phyloP scores from a whole-genome alignment of 2,113 vertebrate species.

The Prinia subflava region DNA sequence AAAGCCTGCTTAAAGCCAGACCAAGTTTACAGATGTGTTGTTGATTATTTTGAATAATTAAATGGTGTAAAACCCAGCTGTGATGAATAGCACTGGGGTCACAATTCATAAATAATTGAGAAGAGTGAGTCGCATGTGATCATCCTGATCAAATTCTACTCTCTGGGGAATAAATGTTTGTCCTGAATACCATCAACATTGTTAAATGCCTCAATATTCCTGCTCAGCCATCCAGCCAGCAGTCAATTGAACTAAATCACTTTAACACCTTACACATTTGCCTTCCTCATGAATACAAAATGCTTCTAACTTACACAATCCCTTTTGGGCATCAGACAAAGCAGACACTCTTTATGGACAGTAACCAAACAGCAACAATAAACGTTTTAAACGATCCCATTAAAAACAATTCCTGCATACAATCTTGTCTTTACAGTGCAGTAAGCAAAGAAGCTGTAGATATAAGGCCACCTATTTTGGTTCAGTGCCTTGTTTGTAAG shows the following conservation, averaged over 20 bases:
- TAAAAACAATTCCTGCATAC: conserved; percentile 48
- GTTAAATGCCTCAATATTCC: conserved; percentile 80
- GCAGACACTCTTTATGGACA: conserved; percentile 49
- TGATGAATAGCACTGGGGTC: conserved; percentile 76
- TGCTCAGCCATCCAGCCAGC: conserved; percentile 81
- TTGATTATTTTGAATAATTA: conserved; percentile 83
- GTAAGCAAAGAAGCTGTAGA: neutral
- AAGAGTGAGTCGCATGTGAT: conserved; percentile 76
- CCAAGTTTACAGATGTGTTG: conserved; percentile 75
- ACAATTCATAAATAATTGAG: conserved; percentile 83
- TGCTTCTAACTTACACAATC: conserved; percentile 61
- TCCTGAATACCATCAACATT: conserved; percentile 82
- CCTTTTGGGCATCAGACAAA: conserved; percentile 49
- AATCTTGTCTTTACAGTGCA: conserved; percentile 29
- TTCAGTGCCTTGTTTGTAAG: neutral
- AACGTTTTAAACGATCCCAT: conserved; percentile 48
- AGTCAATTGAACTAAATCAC: conserved; percentile 81
- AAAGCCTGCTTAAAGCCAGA: conserved; percentile 73
- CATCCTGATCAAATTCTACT: conserved; percentile 85
- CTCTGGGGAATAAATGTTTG: conserved; percentile 80
- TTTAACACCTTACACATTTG: conserved; percentile 72
- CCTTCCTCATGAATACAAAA: conserved; percentile 78
- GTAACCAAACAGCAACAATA: conserved; percentile 53
- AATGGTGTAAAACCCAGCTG: conserved; percentile 84
- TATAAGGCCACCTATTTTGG: neutral